These are phyloP conservation scores for Deilephila porcellus DNA, from an alignment of 2,888 invertebrate genomes.

Conservation along the genomic window DNA sequence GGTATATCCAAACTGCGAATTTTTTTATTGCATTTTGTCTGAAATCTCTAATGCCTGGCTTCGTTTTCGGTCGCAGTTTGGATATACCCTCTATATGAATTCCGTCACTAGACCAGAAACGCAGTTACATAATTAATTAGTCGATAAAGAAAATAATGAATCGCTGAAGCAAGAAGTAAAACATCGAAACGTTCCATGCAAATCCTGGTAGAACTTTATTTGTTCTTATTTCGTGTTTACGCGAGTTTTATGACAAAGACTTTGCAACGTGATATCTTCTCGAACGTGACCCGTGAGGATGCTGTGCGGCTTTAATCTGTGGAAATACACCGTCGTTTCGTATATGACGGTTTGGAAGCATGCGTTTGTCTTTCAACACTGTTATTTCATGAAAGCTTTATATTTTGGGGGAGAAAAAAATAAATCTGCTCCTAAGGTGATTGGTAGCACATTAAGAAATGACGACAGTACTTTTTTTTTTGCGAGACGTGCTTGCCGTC, in stretches of 20 bases:
- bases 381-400: background rate
- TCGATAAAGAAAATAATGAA: too few relatives aligned
- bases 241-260: constrained; percentile 14
- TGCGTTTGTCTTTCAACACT: background rate
- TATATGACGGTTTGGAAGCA: background rate
- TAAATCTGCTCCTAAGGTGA: too few relatives aligned
- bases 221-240: constrained; percentile 14
- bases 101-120: too few relatives aligned
- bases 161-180: background rate
- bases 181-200: background rate
- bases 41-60: too few relatives aligned
- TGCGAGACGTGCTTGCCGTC: too few relatives aligned
- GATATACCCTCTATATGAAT: too few relatives aligned
- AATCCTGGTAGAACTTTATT: constrained; percentile 28
- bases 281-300: background rate
- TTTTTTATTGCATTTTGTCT: too few relatives aligned
- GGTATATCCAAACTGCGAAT: too few relatives aligned
- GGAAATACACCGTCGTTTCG: background rate
- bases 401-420: background rate
- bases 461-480: too few relatives aligned
- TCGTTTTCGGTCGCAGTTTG: too few relatives aligned
- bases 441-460: too few relatives aligned
- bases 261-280: constrained; percentile 30
- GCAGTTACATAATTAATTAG: too few relatives aligned
- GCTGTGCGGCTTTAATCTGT: constrained; percentile 2